These are phyloP conservation scores for Neodiprion virginianus DNA, from an alignment of 1,140 invertebrate species.

Conservation along the genomic window DNA sequence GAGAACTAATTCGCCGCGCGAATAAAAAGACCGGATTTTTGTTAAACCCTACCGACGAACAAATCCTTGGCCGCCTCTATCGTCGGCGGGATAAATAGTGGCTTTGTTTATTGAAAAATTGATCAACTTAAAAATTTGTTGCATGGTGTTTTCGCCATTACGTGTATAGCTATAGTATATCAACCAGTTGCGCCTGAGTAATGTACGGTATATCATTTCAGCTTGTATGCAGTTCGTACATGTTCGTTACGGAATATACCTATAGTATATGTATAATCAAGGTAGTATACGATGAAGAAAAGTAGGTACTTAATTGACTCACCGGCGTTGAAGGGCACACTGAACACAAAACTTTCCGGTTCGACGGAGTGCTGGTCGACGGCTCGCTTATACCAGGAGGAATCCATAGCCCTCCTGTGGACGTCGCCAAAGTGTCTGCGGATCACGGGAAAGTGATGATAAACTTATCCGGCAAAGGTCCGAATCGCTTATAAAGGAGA, in stretches of 20 bases:
- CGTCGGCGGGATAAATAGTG: too few species aligned
- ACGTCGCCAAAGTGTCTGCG: conserved; percentile 82
- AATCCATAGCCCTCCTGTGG: conserved; percentile 84
- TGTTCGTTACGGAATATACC: too few species aligned
- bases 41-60: too few species aligned
- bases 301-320: conserved; percentile 34
- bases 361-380: conserved; percentile 88
- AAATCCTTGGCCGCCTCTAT: too few species aligned
- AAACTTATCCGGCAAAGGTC: background rate
- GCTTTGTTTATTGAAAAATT: too few species aligned
- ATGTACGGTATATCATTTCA: too few species aligned
- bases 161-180: background rate
- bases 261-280: too few species aligned
- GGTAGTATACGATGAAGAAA: too few species aligned
- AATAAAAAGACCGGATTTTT: too few species aligned
- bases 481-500: background rate
- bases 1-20: too few species aligned
- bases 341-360: conserved; percentile 90
- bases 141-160: background rate
- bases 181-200: too few species aligned
- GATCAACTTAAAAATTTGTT: background rate
- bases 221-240: too few species aligned
- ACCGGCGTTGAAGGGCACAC: conserved; percentile 86
- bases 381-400: conserved; percentile 91
- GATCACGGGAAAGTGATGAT: background rate